Percentiles rank a stretch among this genome's conserved stretches.
phyloP scores from a whole-genome alignment of 2,113 vertebrate species.

The Toxotes chatareus region DNA sequence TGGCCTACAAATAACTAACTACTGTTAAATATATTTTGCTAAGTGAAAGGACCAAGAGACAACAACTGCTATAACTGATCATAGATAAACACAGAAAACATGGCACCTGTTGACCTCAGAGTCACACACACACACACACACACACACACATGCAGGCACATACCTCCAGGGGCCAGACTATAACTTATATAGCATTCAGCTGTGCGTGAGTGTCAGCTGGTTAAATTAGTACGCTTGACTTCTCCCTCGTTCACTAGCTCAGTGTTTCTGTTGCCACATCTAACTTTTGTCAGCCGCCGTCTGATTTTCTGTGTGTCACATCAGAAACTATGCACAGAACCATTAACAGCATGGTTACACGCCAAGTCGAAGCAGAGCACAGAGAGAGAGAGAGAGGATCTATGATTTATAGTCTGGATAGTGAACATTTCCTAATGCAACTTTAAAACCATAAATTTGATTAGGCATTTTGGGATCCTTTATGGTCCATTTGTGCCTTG shows the following conservation, averaged over 20 bases:
- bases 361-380: background rate
- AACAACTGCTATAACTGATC: slow-evolving; percentile 19
- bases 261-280: slow-evolving; percentile 11
- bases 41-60: slow-evolving; percentile 33
- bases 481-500: background rate
- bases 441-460: background rate
- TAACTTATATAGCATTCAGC: slow-evolving; percentile 76
- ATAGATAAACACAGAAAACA: slow-evolving; percentile 22
- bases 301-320: slow-evolving; percentile 5
- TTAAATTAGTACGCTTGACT: slow-evolving; percentile 53
- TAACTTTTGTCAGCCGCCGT: background rate
- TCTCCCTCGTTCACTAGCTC: slow-evolving; percentile 26
- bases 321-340: slow-evolving; percentile 2
- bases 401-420: background rate
- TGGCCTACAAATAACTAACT: background rate
- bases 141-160: slow-evolving; percentile 21
- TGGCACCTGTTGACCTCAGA: slow-evolving; percentile 67
- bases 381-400: background rate
- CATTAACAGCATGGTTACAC: slow-evolving; percentile 8
- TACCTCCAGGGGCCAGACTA: slow-evolving; percentile 46
- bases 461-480: background rate
- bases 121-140: slow-evolving; percentile 13
- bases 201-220: slow-evolving; percentile 71
- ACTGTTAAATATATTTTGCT: slow-evolving; percentile 18
- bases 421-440: background rate